Percentiles rank a stretch among this genome's conserved stretches.
phyloP scores from a whole-genome alignment of 2,888 invertebrate genomes.

The Diloba caeruleocephala region DNA sequence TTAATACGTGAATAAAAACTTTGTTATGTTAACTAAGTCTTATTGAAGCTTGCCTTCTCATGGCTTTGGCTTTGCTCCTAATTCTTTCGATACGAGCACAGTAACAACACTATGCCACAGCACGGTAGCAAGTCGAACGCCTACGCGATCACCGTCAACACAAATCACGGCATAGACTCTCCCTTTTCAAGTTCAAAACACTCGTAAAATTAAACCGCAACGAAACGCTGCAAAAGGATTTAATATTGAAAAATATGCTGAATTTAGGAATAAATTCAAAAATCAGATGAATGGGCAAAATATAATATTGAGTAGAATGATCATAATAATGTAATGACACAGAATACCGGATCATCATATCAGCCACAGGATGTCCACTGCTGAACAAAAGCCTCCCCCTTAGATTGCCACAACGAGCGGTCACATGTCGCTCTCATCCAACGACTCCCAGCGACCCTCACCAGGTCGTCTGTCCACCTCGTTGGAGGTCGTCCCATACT shows the following conservation, averaged over 20 bases:
- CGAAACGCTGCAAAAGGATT: constrained; percentile 45
- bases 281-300: not conserved
- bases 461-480: too few species aligned
- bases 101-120: constrained; percentile 52
- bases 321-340: too few species aligned
- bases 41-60: too few species aligned
- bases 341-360: too few species aligned
- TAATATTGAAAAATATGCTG: constrained; percentile 1
- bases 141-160: constrained; percentile 74
- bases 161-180: constrained; percentile 79
- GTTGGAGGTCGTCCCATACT: too few species aligned
- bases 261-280: constrained; percentile 4
- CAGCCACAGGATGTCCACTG: too few species aligned
- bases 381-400: too few species aligned
- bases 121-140: constrained; percentile 75
- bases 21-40: too few species aligned
- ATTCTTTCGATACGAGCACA: constrained; percentile 44
- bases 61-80: constrained; percentile 4
- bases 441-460: too few species aligned
- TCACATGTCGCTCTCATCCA: too few species aligned
- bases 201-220: constrained; percentile 69
- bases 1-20: too few species aligned
- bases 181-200: constrained; percentile 75
- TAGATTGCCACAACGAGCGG: too few species aligned
- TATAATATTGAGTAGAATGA: not conserved